Percentiles rank a stretch among this genome's conserved stretches.
These are phyloP conservation scores for Apostichopus parvimensis DNA, from an alignment of 35 echinoderm and acorn worm genomes.

Conservation along the genomic window DNA sequence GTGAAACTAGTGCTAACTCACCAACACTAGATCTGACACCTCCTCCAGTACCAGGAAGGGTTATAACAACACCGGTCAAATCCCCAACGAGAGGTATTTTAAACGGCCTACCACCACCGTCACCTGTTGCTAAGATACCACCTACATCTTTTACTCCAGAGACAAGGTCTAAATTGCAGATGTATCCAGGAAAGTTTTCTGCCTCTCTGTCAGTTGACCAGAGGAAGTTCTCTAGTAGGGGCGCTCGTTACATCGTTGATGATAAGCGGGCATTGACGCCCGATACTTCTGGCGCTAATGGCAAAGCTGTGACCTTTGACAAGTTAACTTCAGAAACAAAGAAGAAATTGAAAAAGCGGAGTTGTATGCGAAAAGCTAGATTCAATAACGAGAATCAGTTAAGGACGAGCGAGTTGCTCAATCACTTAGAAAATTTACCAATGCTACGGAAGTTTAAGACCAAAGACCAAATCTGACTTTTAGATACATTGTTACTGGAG, in stretches of 20 bases:
- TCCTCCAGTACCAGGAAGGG: neutral
- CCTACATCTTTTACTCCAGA: neutral
- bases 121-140: neutral
- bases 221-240: neutral
- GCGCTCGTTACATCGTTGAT: neutral
- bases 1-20: neutral
- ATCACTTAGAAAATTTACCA: slow-evolving; percentile 43
- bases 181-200: too few species aligned
- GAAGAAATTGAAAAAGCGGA: slow-evolving; percentile 15
- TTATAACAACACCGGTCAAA: neutral
- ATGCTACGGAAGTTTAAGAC: slow-evolving; percentile 45
- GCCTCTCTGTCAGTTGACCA: neutral
- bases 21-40: neutral
- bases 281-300: neutral
- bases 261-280: neutral
- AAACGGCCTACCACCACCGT: neutral
- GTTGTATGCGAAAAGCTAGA: neutral
- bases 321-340: neutral
- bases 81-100: neutral
- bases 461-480: neutral
- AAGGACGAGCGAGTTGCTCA: slow-evolving; percentile 26
- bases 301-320: slow-evolving; percentile 35
- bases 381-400: slow-evolving; percentile 17
- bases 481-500: too few species aligned
- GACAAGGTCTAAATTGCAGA: neutral